Evolutionary conservation across 2,113 vertebrate genomes (phyloP).

Genomic region (Morone chrysops): DNA sequence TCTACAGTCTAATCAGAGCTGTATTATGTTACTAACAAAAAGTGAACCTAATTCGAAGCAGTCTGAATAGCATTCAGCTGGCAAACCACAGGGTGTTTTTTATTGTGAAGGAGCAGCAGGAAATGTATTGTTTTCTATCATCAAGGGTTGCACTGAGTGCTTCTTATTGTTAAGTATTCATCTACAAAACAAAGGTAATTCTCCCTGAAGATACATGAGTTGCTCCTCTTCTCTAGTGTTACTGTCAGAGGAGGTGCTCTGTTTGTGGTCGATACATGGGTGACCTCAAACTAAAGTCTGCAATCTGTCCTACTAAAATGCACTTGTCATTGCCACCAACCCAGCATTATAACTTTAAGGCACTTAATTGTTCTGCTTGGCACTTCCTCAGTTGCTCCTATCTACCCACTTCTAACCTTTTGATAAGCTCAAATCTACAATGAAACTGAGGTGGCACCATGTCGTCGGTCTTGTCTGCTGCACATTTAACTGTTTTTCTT

Average conservation of each 20-base stretch:
- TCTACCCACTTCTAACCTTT: neutral
- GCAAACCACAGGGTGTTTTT: too few species aligned
- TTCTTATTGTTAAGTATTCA: too few species aligned
- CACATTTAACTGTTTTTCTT: neutral
- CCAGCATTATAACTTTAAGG: neutral
- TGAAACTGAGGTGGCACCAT: neutral
- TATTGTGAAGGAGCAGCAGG: too few species aligned
- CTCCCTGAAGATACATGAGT: neutral
- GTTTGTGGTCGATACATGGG: neutral
- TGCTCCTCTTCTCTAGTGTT: neutral
- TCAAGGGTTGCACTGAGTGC: too few species aligned
- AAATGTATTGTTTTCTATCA: too few species aligned
- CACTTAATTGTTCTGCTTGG: neutral
- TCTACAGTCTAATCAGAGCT: too few species aligned
- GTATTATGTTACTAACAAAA: too few species aligned
- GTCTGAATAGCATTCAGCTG: too few species aligned
- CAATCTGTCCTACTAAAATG: neutral
- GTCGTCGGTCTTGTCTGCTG: neutral
- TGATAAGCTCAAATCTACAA: slow-evolving; percentile 4
- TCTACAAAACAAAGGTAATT: too few species aligned
- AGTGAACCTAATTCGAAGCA: too few species aligned
- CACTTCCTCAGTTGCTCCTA: neutral
- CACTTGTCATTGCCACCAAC: neutral
- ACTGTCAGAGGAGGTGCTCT: neutral
- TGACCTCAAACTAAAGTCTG: neutral